These are phyloP conservation scores for Eulemur rufifrons DNA, from an alignment of 2,113 vertebrate genomes.

Conservation along the genomic window DNA sequence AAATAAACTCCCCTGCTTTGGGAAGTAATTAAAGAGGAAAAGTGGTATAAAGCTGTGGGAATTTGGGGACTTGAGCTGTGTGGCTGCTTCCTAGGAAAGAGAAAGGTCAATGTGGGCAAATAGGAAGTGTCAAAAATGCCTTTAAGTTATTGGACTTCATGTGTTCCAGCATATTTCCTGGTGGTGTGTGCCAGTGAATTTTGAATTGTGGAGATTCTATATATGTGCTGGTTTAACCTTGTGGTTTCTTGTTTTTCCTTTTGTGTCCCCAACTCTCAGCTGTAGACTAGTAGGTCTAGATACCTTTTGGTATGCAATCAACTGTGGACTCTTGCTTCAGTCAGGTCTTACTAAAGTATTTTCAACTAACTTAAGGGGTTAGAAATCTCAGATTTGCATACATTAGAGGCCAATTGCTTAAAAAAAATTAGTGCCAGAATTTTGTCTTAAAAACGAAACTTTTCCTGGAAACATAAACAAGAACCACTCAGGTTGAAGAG, in stretches of 20 bases:
- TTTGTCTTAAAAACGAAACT: constrained; percentile 24
- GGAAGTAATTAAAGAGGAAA: constrained; percentile 33
- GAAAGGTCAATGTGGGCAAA: neutral
- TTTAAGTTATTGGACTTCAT: neutral
- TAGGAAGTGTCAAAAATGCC: neutral
- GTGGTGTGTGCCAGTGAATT: neutral
- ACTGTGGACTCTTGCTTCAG: neutral
- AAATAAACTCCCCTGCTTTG: constrained; percentile 6
- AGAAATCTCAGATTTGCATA: neutral
- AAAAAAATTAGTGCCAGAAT: neutral
- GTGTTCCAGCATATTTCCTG: neutral
- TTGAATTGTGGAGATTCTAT: neutral
- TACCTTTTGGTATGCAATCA: neutral
- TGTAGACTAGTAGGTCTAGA: neutral
- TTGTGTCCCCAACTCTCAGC: neutral
- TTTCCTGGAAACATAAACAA: neutral
- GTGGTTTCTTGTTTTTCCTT: neutral
- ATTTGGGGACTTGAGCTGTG: constrained; percentile 1
- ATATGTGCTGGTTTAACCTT: neutral
- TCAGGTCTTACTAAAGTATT: neutral
- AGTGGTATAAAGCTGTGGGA: neutral
- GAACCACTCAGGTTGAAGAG: neutral
- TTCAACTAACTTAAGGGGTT: constrained; percentile 1
- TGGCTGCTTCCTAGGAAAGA: constrained; percentile 23
- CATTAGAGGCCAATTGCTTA: neutral